phyloP scores from a whole-genome alignment of 23 tunicate species.

The Styela plicata region DNA sequence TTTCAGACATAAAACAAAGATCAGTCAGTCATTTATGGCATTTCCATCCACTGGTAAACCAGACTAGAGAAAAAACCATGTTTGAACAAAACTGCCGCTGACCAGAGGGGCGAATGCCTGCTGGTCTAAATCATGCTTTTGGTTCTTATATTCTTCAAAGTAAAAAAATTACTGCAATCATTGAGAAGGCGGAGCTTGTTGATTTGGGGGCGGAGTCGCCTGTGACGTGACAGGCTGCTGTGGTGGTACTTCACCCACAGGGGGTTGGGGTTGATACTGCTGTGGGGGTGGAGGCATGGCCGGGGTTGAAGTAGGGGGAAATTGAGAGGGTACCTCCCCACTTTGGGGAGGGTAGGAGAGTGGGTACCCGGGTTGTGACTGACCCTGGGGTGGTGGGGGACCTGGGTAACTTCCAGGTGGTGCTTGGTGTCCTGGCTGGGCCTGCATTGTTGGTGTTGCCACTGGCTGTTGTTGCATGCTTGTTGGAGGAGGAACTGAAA shows the following conservation, averaged over 20 bases:
- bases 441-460: slow-evolving; percentile 17
- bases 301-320: slow-evolving; percentile 4
- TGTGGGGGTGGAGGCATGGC: slow-evolving; percentile 18
- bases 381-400: slow-evolving; percentile 6
- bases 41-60: too few relatives aligned
- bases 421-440: not conserved
- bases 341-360: slow-evolving; percentile 8
- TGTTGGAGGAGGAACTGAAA: too few relatives aligned
- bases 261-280: not conserved
- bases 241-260: not conserved
- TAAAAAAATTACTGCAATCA: too few relatives aligned
- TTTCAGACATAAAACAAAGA: too few relatives aligned
- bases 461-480: not conserved
- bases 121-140: too few relatives aligned
- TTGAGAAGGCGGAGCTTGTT: not conserved
- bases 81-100: too few relatives aligned
- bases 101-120: too few relatives aligned
- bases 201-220: not conserved
- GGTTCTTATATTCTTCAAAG: too few relatives aligned
- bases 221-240: too few relatives aligned
- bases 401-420: slow-evolving; percentile 4
- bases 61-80: too few relatives aligned
- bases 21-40: too few relatives aligned
- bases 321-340: slow-evolving; percentile 12
- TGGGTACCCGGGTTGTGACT: slow-evolving; percentile 6